Percentiles rank a stretch among this genome's conserved stretches.
Conservation (phyloP, 2,113 vertebrate genomes). For the Apaloderma vittatum region DNA sequence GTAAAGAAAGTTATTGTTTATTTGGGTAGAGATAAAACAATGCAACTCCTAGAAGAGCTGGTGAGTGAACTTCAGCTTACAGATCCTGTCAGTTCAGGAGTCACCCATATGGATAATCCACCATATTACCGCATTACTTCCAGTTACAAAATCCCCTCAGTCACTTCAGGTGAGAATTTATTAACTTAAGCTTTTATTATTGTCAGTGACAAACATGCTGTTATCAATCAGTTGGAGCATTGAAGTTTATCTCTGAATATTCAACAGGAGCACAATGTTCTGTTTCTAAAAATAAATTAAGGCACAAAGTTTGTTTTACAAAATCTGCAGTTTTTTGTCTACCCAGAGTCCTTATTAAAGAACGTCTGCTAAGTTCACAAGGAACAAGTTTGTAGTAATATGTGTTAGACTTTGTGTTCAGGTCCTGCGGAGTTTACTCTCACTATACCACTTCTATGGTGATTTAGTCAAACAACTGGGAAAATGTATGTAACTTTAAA, state of each 20-base stretch:
- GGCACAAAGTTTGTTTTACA: not conserved
- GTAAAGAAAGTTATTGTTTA: slow-evolving; percentile 99
- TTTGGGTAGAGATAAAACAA: slow-evolving; percentile 97
- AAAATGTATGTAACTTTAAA: not conserved
- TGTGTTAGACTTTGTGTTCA: not conserved
- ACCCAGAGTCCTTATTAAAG: not conserved
- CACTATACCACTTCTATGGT: not conserved
- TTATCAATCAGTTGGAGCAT: not conserved
- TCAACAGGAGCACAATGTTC: not conserved
- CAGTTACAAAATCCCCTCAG: slow-evolving; percentile 96
- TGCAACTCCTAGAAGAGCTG: slow-evolving; percentile 96
- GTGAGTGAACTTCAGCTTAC: slow-evolving; percentile 95
- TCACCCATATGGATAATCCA: slow-evolving; percentile 98
- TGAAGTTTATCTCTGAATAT: not conserved
- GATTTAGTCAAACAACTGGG: not conserved
- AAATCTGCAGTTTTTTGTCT: not conserved
- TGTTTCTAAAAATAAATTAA: not conserved
- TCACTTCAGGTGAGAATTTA: slow-evolving; percentile 91
- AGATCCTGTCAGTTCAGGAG: slow-evolving; percentile 92
- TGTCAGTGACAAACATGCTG: not conserved
- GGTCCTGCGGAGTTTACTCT: not conserved
- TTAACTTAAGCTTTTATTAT: not conserved
- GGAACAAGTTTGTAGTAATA: not conserved
- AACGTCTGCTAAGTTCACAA: not conserved
- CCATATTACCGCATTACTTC: slow-evolving; percentile 97